Evolutionary conservation across 2,113 vertebrate species (phyloP), one percentile per base, ranked within the genome.

Genomic region (Stigmatopora nigra): DNA sequence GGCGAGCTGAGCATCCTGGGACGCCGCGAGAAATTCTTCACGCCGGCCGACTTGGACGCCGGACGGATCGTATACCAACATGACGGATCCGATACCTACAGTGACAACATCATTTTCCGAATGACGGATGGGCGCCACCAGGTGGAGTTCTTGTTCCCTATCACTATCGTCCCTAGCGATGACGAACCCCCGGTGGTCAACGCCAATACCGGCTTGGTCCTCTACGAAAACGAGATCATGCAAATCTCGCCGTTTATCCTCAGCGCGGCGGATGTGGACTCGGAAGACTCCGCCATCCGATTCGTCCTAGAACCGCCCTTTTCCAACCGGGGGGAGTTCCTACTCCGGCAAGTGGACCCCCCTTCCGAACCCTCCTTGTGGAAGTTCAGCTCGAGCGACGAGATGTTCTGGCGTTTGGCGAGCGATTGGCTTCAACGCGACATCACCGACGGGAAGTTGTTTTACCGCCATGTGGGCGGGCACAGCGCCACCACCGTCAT

Each of bases 381-480:
- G 92, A 76, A 59, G 46, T 92, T 91, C 67, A 81, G 89, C 14
- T 85, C 82, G 19, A 84, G 81, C 45, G 89, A 92, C 77, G 86
- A 82, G 2, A 52, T 91, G 67, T 93, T 93, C 82, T 91, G 93
- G 78, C 92, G 88, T 74, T 87, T 88, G 74, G 93, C 93, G 62
- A 92, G 74, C 0, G 87, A 92, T 44, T 94, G 91, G 91, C 85
- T 91, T 68, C 92, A 93, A 79, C 88, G 86, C 67, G 92, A 94
- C 73, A 92, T 94, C 80, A 78, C 87, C 0, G 85, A 92, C 66
- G 92, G 92, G 56, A 93, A 86, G 72, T 80, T 93, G 31, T 92
- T 92, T 80, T 95, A 92, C 72, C 87, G 77, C 45, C 89, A 94
- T 61, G 72, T 72, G 0, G 90, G 91, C 36, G 67, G 84, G 41